Evolutionary conservation across 2,113 vertebrate species (phyloP).

Genomic region (Crotalus viridis): DNA sequence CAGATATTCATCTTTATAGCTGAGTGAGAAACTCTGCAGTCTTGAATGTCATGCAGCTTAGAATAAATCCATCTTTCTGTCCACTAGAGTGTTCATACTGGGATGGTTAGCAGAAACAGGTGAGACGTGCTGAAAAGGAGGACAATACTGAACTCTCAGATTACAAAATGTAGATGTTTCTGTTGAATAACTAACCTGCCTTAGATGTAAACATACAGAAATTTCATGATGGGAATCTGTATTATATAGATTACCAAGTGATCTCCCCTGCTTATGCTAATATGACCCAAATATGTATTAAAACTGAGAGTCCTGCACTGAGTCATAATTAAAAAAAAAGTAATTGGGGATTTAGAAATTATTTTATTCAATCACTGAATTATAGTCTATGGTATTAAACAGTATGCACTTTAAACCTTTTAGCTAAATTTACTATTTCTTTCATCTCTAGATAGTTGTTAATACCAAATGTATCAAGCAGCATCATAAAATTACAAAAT

Average conservation of each 20-base stretch:
- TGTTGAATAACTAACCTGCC: neutral
- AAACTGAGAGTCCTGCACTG: neutral
- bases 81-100: neutral
- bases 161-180: neutral
- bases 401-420: neutral
- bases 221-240: too few species aligned
- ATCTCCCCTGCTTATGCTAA: neutral
- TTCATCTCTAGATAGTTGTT: conserved; percentile 3
- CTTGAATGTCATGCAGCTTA: neutral
- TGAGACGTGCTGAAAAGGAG: neutral
- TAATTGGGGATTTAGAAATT: neutral
- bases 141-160: neutral
- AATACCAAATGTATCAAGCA: neutral
- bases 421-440: conserved; percentile 6
- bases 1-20: neutral
- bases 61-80: neutral
- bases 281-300: neutral
- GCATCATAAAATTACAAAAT: neutral
- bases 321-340: neutral
- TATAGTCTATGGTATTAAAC: neutral
- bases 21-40: neutral
- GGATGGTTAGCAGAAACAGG: neutral
- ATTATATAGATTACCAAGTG: neutral
- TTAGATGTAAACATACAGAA: neutral
- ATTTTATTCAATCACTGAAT: neutral